Conservation (phyloP, 2,888 invertebrate species). For the Steinernema carpocapsae region DNA sequence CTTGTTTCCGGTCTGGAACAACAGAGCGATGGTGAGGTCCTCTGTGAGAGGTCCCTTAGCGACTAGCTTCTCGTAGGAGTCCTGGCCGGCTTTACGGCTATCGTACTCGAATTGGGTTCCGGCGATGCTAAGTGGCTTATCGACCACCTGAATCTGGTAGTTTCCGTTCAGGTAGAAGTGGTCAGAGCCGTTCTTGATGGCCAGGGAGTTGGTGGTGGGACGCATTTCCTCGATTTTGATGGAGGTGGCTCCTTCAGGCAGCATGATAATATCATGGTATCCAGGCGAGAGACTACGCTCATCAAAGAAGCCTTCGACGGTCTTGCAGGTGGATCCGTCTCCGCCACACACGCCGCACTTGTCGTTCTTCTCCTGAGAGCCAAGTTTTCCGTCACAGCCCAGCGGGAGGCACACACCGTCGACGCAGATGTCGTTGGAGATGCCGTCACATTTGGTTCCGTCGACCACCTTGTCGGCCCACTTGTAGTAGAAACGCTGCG, state of each 20-base stretch:
- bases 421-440: conserved; percentile 86
- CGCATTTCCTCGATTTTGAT: conserved; percentile 80
- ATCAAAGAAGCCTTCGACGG: conserved; percentile 78
- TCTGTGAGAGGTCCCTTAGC: conserved; percentile 89
- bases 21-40: conserved; percentile 71
- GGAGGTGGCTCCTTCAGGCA: conserved; percentile 91
- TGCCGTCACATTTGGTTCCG: conserved; percentile 81
- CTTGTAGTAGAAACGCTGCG: conserved; percentile 87
- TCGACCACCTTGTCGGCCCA: conserved; percentile 79
- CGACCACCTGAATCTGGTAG: conserved; percentile 84
- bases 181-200: conserved; percentile 81
- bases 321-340: conserved; percentile 82
- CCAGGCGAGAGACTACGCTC: conserved; percentile 74
- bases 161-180: conserved; percentile 91
- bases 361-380: conserved; percentile 84
- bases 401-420: conserved; percentile 90
- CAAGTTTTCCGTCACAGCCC: conserved; percentile 92
- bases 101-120: conserved; percentile 88
- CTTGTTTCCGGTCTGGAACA: conserved; percentile 80
- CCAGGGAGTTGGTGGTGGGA: conserved; percentile 88
- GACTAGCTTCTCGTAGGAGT: conserved; percentile 77
- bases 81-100: conserved; percentile 80
- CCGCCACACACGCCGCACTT: conserved; percentile 91
- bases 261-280: conserved; percentile 87
- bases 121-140: conserved; percentile 72